Conservation (phyloP, 92 coral and sea anemone species). For the Zoanthus gigantus region DNA sequence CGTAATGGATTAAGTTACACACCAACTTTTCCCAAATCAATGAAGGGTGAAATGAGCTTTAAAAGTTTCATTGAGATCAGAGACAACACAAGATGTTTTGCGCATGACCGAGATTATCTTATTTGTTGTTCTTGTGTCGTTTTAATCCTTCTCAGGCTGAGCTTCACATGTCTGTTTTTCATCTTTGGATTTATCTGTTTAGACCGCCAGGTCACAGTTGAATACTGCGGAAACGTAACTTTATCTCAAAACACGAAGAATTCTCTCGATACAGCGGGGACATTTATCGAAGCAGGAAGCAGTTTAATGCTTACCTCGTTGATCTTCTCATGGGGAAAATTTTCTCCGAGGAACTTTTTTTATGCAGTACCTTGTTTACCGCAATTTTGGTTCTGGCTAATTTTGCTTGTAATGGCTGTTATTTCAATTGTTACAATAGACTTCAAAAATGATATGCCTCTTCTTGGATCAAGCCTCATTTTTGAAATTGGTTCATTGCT, state of each 20-base stretch:
- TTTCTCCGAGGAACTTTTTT: conserved; percentile 51
- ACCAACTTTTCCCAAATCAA: neutral
- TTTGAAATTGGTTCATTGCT: conserved; percentile 57
- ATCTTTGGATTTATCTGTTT: conserved; percentile 67
- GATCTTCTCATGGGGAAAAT: conserved; percentile 74
- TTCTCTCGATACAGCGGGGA: conserved; percentile 62
- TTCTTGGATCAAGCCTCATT: conserved; percentile 63
- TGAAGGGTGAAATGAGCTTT: neutral
- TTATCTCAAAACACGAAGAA: conserved; percentile 61
- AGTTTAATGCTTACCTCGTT: conserved; percentile 17
- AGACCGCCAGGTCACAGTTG: conserved; percentile 55
- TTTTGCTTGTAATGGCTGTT: conserved; percentile 21
- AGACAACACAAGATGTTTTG: neutral
- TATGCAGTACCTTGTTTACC: conserved; percentile 50
- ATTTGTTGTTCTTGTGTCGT: conserved; percentile 29
- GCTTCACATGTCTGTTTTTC: conserved; percentile 57
- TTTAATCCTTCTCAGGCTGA: conserved; percentile 44
- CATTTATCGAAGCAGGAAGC: conserved; percentile 63
- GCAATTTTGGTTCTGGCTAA: conserved; percentile 75
- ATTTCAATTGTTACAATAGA: conserved; percentile 34
- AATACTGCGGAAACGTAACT: conserved; percentile 67
- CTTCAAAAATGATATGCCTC: conserved; percentile 19
- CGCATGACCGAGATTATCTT: neutral
- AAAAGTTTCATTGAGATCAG: neutral
- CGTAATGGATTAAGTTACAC: neutral